Conservation (phyloP, 2,888 invertebrate genomes). For the Aproaerema taeniolella region DNA sequence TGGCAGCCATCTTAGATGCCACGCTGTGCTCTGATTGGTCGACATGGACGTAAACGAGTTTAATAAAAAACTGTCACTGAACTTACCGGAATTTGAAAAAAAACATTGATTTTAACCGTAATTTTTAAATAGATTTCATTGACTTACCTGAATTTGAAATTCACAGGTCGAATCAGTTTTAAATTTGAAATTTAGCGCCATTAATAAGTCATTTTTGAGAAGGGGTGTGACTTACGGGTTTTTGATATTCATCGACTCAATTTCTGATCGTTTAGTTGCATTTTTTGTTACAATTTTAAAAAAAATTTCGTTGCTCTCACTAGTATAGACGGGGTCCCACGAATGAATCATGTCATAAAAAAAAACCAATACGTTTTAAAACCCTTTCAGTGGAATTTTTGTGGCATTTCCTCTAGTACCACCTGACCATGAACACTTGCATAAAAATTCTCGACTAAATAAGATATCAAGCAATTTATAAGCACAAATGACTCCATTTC, state of each 20-base stretch:
- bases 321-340: slow-evolving; percentile 5
- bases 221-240: no score
- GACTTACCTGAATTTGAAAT: no score
- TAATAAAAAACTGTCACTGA: no score
- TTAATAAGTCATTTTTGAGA: no score
- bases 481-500: slow-evolving; percentile 1
- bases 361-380: slow-evolving; percentile 4
- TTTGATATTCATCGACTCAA: no score
- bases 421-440: slow-evolving; percentile 9
- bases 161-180: no score
- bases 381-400: slow-evolving; percentile 6
- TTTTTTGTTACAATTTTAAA: slow-evolving; percentile 8
- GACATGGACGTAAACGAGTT: no score
- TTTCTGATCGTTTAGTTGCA: no score
- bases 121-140: neutral
- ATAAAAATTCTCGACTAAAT: slow-evolving; percentile 8
- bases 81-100: no score
- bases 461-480: slow-evolving; percentile 8
- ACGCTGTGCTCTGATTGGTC: no score
- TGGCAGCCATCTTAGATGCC: no score
- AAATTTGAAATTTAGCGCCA: no score
- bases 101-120: neutral
- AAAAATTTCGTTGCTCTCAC: slow-evolving; percentile 5
- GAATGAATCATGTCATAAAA: slow-evolving; percentile 4
- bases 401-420: slow-evolving; percentile 2